A percentile compares a stretch with the other conserved stretches of the same genome.
phyloP scores from a whole-genome alignment of 2,888 invertebrate species.

The Diarsia dahlii region DNA sequence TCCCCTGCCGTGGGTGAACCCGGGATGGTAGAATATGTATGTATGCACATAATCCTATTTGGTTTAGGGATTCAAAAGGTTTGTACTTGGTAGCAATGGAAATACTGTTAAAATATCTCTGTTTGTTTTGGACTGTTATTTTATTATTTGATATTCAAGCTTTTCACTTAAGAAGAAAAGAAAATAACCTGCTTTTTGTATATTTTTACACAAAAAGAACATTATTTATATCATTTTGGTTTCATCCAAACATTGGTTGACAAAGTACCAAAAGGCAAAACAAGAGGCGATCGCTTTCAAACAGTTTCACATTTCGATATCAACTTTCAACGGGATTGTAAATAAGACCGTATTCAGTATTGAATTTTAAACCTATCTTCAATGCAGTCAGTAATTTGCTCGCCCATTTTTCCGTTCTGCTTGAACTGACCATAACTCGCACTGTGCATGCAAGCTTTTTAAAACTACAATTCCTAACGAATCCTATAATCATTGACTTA shows the following conservation, averaged over 20 bases:
- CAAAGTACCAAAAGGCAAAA: background rate
- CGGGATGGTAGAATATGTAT: slow-evolving; percentile 46
- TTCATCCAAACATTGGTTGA: background rate
- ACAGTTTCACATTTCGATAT: background rate
- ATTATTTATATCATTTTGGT: background rate
- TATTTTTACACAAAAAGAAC: background rate
- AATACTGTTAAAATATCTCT: slow-evolving; percentile 51
- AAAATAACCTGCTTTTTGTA: slow-evolving; percentile 20
- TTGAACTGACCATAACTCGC: background rate
- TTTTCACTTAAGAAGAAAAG: slow-evolving; percentile 25
- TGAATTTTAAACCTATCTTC: no score
- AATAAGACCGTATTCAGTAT: background rate
- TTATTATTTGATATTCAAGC: slow-evolving; percentile 34
- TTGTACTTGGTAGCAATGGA: slow-evolving; percentile 48
- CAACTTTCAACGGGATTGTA: background rate
- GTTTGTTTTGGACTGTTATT: slow-evolving; percentile 40
- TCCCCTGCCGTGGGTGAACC: slow-evolving; percentile 38
- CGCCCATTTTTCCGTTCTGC: background rate
- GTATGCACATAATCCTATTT: slow-evolving; percentile 64
- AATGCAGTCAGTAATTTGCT: background rate
- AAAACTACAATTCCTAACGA: background rate
- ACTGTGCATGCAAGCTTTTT: background rate
- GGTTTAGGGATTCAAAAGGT: slow-evolving; percentile 57
- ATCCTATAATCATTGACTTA: background rate
- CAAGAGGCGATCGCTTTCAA: background rate